These are phyloP conservation scores for Craterocephalus amniculus DNA, from an alignment of 2,797 vertebrate species.

Conservation along the genomic window DNA sequence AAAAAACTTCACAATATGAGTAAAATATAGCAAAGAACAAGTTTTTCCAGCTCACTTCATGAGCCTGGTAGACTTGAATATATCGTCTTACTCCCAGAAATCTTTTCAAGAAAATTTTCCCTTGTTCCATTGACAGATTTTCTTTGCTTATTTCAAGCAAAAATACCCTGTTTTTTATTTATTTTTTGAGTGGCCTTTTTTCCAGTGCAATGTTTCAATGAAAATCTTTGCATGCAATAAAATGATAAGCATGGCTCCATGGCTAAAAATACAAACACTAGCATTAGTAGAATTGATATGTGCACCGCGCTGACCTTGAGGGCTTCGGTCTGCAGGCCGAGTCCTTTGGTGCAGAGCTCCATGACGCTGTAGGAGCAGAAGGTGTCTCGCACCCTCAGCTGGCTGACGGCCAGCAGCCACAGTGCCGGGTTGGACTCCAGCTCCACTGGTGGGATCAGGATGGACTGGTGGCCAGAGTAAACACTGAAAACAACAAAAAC, in stretches of 20 bases:
- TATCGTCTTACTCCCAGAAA: too few species aligned
- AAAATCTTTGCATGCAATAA: background rate
- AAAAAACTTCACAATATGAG: too few species aligned
- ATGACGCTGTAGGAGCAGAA: conserved; percentile 99
- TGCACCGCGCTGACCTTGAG: conserved; percentile 86
- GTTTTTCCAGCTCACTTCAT: too few species aligned
- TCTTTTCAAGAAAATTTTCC: too few species aligned
- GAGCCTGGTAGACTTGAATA: too few species aligned
- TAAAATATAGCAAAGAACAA: too few species aligned
- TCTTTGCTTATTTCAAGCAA: too few species aligned
- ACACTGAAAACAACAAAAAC: conserved; percentile 83
- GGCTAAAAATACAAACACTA: background rate
- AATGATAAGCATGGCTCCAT: background rate
- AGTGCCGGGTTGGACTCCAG: conserved; percentile 95
- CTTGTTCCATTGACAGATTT: too few species aligned
- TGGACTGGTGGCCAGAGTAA: conserved; percentile 98
- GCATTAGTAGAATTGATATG: background rate
- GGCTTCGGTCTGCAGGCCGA: conserved; percentile 96
- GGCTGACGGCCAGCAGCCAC: conserved; percentile 98
- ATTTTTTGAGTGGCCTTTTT: too few species aligned
- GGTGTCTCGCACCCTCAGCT: conserved; percentile 97
- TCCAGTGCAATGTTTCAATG: too few species aligned
- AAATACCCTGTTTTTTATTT: too few species aligned
- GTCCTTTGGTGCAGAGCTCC: conserved; percentile 99
- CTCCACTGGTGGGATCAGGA: conserved; percentile 97